Percentiles rank a stretch among this genome's conserved stretches.
Conservation (phyloP, 2,888 invertebrate species). For the Hirtodrosophila duncani region DNA sequence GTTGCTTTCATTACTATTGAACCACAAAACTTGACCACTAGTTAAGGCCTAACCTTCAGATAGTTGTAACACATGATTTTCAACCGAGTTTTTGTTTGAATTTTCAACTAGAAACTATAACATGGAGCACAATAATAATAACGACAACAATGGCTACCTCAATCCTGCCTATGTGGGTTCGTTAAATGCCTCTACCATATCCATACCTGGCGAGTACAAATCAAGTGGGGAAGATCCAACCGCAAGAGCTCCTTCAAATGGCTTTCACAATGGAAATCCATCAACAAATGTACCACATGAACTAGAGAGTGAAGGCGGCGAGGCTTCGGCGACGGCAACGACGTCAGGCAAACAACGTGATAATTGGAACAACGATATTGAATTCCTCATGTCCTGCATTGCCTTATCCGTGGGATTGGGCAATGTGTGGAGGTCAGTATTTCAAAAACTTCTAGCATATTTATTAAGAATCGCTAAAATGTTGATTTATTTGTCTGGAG, state of each 20-base stretch:
- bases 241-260: constrained; percentile 4
- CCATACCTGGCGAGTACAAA: constrained; percentile 60
- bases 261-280: constrained; percentile 14
- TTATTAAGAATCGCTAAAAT: too few relatives aligned
- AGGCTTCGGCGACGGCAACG: too few relatives aligned
- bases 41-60: constrained; percentile 44
- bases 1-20: constrained; percentile 14
- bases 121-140: constrained; percentile 26
- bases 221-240: constrained; percentile 20
- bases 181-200: constrained; percentile 54
- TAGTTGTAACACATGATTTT: neutral
- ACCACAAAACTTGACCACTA: constrained; percentile 58
- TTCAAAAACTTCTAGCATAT: too few relatives aligned
- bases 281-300: neutral
- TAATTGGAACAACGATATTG: constrained; percentile 82
- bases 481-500: too few relatives aligned
- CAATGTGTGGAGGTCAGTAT: constrained; percentile 84
- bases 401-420: constrained; percentile 83
- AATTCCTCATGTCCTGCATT: constrained; percentile 82
- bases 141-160: constrained; percentile 48
- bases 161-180: constrained; percentile 65
- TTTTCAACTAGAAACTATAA: constrained; percentile 29
- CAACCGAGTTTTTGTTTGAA: constrained; percentile 37
- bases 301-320: neutral
- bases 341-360: constrained; percentile 65